A percentile compares a stretch with the other conserved stretches of the same genome.
Conservation (phyloP, 2,888 invertebrate species). For the Cryptophagus acutangulus region DNA sequence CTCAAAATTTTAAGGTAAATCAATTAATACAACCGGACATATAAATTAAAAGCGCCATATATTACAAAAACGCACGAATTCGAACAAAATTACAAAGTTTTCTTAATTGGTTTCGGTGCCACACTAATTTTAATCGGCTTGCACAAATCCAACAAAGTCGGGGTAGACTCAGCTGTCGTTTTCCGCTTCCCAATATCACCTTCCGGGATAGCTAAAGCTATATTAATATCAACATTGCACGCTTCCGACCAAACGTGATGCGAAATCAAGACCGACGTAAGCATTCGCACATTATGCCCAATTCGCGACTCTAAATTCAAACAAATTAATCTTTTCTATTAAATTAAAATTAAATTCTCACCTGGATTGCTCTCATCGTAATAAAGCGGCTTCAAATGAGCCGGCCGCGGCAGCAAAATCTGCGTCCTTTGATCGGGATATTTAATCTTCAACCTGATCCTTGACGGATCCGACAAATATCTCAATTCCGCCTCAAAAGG, state of each 20-base stretch:
- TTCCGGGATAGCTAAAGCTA: constrained; percentile 72
- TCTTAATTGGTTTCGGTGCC: constrained; percentile 82
- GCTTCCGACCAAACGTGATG: constrained; percentile 92
- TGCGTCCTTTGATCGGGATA: constrained; percentile 91
- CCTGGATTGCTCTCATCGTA: constrained; percentile 49
- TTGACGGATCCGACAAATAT: constrained; percentile 68
- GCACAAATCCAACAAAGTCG: constrained; percentile 72
- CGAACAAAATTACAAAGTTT: constrained; percentile 50
- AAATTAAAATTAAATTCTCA: constrained; percentile 15
- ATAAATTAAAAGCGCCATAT: too few relatives aligned
- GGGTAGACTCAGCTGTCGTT: constrained; percentile 47
- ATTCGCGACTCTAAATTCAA: constrained; percentile 48
- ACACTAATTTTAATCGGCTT: constrained; percentile 82
- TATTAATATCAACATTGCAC: constrained; percentile 79
- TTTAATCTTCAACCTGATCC: constrained; percentile 76
- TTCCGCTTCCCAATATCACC: constrained; percentile 48
- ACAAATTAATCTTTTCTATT: not conserved
- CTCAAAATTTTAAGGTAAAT: too few relatives aligned
- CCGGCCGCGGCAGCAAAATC: constrained; percentile 70
- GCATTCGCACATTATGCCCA: constrained; percentile 62
- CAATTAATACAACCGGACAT: too few relatives aligned
- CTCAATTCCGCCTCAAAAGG: constrained; percentile 82
- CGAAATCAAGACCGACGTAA: constrained; percentile 83
- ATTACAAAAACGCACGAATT: too few relatives aligned
- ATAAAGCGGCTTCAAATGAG: constrained; percentile 69